phyloP scores from a whole-genome alignment of 2,113 vertebrate species.

The Otolemur garnettii region DNA sequence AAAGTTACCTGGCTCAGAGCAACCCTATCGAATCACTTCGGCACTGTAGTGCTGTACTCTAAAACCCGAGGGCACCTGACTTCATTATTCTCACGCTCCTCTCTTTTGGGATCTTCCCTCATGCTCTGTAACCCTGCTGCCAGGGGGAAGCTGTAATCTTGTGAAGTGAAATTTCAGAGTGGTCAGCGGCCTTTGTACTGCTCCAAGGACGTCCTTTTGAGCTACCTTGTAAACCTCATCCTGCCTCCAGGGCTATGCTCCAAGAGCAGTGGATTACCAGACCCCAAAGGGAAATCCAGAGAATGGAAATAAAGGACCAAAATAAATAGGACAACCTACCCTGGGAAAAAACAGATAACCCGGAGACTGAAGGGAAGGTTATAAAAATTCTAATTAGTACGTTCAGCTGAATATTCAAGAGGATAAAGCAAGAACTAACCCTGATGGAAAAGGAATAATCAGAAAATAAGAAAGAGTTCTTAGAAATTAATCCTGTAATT shows the following conservation, averaged over 20 bases:
- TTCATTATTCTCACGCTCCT: not conserved
- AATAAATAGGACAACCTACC: not conserved
- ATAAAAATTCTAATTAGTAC: not conserved
- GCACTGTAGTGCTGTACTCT: not conserved
- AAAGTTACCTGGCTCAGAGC: not conserved
- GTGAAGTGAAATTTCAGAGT: not conserved
- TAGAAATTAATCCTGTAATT: not conserved
- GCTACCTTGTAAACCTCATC: rapidly evolving
- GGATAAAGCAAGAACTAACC: not conserved
- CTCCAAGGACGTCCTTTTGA: not conserved
- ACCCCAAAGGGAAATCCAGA: not conserved
- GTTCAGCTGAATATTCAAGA: not conserved
- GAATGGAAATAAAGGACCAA: not conserved
- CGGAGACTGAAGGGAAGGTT: not conserved
- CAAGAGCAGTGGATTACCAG: not conserved
- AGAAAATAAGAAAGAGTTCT: not conserved
- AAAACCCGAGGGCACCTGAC: not conserved
- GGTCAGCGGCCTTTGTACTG: not conserved
- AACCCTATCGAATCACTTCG: not conserved
- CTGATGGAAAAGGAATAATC: not conserved
- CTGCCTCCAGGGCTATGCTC: rapidly evolving
- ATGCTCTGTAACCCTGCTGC: not conserved
- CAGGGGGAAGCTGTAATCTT: not conserved
- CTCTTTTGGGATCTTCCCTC: not conserved
- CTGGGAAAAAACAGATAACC: not conserved